phyloP scores from a whole-genome alignment of 2,888 invertebrate genomes.

The Hydrotaea diabolus region DNA sequence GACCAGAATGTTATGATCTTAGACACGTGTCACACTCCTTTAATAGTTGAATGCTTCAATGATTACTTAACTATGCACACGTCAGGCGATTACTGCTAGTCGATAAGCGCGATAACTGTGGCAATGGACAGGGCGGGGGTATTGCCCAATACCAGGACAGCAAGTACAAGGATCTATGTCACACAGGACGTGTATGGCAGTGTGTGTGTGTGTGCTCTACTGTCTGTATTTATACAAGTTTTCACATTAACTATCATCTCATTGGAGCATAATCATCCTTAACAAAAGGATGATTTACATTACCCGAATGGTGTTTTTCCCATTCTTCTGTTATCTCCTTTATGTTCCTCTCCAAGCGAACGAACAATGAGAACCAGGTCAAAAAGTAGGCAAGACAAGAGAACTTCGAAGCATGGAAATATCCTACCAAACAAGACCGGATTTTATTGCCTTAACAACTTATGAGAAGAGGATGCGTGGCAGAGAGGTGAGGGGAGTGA shows the following conservation, averaged over 20 bases:
- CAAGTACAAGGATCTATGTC: neutral
- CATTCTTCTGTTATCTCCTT: no score
- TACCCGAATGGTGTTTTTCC: neutral
- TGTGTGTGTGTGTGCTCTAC: neutral
- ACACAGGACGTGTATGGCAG: neutral
- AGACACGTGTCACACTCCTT: conserved; percentile 27
- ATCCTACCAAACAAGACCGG: neutral
- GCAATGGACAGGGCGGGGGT: no score
- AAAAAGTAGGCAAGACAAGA: neutral
- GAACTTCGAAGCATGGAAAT: neutral
- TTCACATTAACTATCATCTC: conserved; percentile 25
- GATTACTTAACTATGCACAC: conserved; percentile 13
- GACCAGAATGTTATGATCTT: conserved; percentile 21
- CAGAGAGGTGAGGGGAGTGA: no score
- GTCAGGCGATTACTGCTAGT: neutral
- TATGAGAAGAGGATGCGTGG: neutral
- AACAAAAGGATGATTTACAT: conserved; percentile 22
- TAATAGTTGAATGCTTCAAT: conserved; percentile 24
- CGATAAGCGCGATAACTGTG: no score
- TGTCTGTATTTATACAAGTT: conserved; percentile 6
- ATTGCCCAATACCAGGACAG: no score
- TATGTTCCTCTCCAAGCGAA: no score
- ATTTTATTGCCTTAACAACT: neutral
- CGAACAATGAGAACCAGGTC: conserved; percentile 19
- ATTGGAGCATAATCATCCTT: conserved; percentile 20